Percentiles rank a stretch among this genome's conserved stretches.
phyloP scores from a whole-genome alignment of 2,113 vertebrate species.

The Seriola quinqueradiata region DNA sequence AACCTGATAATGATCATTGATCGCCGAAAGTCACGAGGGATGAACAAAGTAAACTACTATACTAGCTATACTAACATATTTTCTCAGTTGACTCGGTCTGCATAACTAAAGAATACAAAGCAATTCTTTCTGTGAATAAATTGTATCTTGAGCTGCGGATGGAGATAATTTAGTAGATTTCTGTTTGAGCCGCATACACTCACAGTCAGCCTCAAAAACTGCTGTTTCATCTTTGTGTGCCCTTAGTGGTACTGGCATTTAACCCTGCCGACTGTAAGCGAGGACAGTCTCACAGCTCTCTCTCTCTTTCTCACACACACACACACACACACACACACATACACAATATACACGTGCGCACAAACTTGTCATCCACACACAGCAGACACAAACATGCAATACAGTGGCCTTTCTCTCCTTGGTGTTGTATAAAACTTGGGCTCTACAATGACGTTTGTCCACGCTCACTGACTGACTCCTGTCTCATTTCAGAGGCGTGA shows the following conservation, averaged over 20 bases:
- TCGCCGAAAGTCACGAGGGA: conserved; percentile 3
- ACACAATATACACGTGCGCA: neutral
- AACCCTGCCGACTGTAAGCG: conserved; percentile 14
- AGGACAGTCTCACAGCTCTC: conserved; percentile 3
- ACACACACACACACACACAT: conserved; percentile 7
- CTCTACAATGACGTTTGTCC: conserved; percentile 1
- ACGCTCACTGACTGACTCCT: neutral
- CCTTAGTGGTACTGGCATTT: conserved; percentile 22
- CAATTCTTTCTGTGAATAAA: neutral
- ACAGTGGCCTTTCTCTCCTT: conserved; percentile 64
- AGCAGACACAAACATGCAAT: conserved; percentile 21
- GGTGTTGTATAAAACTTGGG: conserved; percentile 26
- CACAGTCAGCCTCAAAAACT: neutral
- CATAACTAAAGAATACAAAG: neutral
- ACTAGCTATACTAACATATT: neutral
- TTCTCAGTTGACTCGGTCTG: neutral
- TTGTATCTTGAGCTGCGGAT: conserved; percentile 13
- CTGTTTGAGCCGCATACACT: neutral
- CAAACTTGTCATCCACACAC: conserved; percentile 19
- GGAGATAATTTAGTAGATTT: conserved; percentile 23
- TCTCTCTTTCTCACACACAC: neutral
- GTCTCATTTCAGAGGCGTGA: conserved; percentile 6
- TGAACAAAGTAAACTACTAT: neutral
- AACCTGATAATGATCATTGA: conserved; percentile 10
- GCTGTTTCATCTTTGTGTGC: conserved; percentile 21